Conservation (phyloP, 53 echinoderm and acorn worm species). For the Apostichopus leukothele region DNA sequence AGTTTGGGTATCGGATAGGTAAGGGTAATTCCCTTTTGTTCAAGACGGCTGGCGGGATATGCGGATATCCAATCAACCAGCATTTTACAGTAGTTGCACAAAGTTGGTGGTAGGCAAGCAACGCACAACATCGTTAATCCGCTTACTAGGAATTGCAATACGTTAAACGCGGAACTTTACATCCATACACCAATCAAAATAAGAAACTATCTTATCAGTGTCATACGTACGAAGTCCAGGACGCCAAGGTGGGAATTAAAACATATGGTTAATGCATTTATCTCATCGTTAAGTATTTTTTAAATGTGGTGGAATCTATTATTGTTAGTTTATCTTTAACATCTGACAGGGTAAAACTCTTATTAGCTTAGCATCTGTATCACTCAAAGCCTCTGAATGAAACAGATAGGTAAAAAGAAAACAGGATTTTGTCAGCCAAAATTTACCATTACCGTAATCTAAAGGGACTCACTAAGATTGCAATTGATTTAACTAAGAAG, state of each 20-base stretch:
- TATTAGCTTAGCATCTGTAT: too few species aligned
- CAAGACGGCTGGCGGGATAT: background rate
- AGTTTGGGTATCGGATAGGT: background rate
- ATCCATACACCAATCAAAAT: too few species aligned
- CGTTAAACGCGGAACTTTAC: background rate
- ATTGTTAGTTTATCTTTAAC: too few species aligned
- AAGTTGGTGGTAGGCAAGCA: too few species aligned
- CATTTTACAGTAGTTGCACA: too few species aligned
- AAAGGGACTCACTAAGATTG: too few species aligned
- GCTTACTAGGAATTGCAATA: background rate
- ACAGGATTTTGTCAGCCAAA: too few species aligned
- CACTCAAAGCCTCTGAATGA: too few species aligned
- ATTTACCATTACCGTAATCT: too few species aligned
- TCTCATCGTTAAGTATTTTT: background rate
- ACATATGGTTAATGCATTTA: background rate
- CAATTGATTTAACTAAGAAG: too few species aligned
- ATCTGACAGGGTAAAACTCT: too few species aligned
- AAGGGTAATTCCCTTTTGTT: slow-evolving; percentile 40
- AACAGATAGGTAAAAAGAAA: too few species aligned
- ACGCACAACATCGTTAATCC: background rate
- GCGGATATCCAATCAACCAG: background rate
- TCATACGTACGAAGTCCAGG: background rate
- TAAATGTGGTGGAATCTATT: background rate
- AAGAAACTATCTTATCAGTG: background rate
- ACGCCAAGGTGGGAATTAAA: background rate